phyloP scores from a whole-genome alignment of 2,888 invertebrate genomes.

The Acrobasis repandana region DNA sequence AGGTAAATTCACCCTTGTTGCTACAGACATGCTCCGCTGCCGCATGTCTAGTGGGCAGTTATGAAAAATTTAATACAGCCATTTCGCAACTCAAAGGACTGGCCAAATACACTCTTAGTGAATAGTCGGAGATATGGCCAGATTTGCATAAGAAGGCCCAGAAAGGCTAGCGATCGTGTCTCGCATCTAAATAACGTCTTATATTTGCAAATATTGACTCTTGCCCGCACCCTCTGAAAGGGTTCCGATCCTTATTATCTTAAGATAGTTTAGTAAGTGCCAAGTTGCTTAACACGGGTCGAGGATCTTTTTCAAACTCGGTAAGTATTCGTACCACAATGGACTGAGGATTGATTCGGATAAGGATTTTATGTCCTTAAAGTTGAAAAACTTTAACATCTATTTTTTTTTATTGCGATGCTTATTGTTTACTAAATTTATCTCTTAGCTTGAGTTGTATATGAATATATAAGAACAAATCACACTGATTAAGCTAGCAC shows the following conservation, averaged over 20 bases:
- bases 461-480: too few relatives aligned
- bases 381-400: slow-evolving; percentile 17
- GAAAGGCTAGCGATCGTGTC: slow-evolving; percentile 71
- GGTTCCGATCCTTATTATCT: slow-evolving; percentile 70
- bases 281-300: slow-evolving; percentile 60
- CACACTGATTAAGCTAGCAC: too few relatives aligned
- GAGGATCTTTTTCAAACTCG: slow-evolving; percentile 47
- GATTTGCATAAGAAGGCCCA: slow-evolving; percentile 75
- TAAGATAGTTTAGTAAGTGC: slow-evolving; percentile 70
- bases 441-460: neutral
- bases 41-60: slow-evolving; percentile 54
- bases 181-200: slow-evolving; percentile 80
- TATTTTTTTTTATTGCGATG: neutral
- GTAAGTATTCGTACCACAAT: slow-evolving; percentile 35
- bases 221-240: slow-evolving; percentile 71
- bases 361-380: slow-evolving; percentile 33
- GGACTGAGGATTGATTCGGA: slow-evolving; percentile 33
- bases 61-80: slow-evolving; percentile 76
- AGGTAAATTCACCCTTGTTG: too few relatives aligned
- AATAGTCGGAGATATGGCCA: slow-evolving; percentile 67
- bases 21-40: slow-evolving; percentile 24
- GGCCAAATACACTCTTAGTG: slow-evolving; percentile 73
- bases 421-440: neutral
- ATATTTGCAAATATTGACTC: slow-evolving; percentile 81
- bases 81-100: slow-evolving; percentile 62